phyloP scores from a whole-genome alignment of 2,113 vertebrate genomes.

The Leptobrachium leishanense region DNA sequence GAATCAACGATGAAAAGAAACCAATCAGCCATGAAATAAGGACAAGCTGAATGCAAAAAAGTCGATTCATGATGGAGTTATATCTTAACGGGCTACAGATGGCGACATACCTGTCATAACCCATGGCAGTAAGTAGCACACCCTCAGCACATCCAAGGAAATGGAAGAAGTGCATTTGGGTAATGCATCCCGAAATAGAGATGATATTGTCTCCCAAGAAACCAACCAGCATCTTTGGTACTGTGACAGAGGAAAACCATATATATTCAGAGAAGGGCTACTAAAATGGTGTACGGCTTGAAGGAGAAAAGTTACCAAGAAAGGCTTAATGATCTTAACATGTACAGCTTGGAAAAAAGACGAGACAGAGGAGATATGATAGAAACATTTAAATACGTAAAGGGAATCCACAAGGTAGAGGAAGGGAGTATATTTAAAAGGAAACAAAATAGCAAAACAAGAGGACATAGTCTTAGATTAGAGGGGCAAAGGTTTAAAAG shows the following conservation, averaged over 20 bases:
- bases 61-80: conserved; percentile 5
- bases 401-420: too few species aligned
- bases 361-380: too few species aligned
- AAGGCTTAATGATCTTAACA: too few species aligned
- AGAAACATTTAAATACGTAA: too few species aligned
- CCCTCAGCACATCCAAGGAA: conserved; percentile 56
- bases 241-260: conserved; percentile 54
- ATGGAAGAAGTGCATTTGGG: conserved; percentile 60
- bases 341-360: too few species aligned
- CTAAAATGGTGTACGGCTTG: too few species aligned
- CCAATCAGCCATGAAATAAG: conserved; percentile 7
- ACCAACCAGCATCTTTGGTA: conserved; percentile 57
- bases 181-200: conserved; percentile 54
- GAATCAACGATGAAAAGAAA: conserved; percentile 11
- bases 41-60: conserved; percentile 3
- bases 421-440: too few species aligned
- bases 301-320: too few species aligned
- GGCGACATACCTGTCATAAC: conserved; percentile 34
- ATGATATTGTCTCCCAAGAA: conserved; percentile 53
- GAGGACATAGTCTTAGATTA: too few species aligned
- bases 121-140: conserved; percentile 28
- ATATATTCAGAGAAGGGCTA: too few species aligned
- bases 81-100: conserved; percentile 40
- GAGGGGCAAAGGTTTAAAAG: too few species aligned
- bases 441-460: too few species aligned